A percentile compares a stretch with the other conserved stretches of the same genome.
These are phyloP conservation scores for Bibio marci DNA, from an alignment of 2,888 invertebrate genomes.

Conservation along the genomic window DNA sequence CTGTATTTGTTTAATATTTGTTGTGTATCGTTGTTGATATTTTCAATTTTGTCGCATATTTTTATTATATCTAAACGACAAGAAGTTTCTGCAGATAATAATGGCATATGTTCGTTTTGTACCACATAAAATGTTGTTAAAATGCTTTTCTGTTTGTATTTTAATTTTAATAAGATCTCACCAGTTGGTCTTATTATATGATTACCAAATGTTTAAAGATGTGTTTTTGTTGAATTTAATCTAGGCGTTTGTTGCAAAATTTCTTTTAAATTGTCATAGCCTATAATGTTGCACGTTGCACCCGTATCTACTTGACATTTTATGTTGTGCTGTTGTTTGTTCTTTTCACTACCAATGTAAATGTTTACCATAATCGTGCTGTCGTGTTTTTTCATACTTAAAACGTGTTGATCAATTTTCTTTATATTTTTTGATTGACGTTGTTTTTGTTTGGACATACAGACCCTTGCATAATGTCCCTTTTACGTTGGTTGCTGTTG, in stretches of 20 bases:
- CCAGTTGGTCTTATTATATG: background rate
- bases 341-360: background rate
- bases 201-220: background rate
- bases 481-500: too few species aligned
- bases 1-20: constrained; percentile 2
- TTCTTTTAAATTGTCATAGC: background rate
- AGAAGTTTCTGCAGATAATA: background rate
- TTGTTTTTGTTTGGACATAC: background rate
- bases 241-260: background rate
- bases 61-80: background rate
- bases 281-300: background rate
- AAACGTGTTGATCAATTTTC: too few species aligned
- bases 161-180: background rate
- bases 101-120: background rate
- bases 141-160: background rate
- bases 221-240: too few species aligned
- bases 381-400: background rate
- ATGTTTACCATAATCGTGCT: background rate
- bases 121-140: background rate
- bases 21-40: background rate
- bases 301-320: background rate
- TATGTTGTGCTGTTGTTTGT: background rate
- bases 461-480: background rate
- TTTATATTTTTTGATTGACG: background rate
- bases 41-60: background rate